phyloP scores from a whole-genome alignment of 2,888 invertebrate genomes.

The Harmothoe impar region DNA sequence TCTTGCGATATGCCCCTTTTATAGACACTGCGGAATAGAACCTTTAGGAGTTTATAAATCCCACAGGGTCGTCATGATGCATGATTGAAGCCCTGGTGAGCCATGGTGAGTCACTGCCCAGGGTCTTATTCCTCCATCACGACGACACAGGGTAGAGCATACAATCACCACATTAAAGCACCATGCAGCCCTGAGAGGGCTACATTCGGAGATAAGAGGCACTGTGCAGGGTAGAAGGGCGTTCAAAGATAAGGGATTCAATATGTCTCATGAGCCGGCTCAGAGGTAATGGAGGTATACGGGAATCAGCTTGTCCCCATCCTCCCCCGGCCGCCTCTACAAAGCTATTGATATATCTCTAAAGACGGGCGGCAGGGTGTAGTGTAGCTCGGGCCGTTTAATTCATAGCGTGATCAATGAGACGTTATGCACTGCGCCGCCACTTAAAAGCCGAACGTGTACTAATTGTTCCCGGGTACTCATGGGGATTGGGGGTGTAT shows the following conservation, averaged over 20 bases:
- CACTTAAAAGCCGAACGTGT: not conserved
- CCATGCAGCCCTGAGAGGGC: too few relatives aligned
- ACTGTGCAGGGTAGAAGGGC: not conserved
- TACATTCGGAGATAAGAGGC: too few relatives aligned
- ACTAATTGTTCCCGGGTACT: not conserved
- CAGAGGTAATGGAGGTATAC: not conserved
- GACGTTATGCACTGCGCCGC: not conserved
- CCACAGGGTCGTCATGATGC: too few relatives aligned
- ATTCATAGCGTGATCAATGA: slow-evolving; percentile 12
- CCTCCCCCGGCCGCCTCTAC: not conserved
- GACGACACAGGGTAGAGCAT: too few relatives aligned
- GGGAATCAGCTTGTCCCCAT: not conserved
- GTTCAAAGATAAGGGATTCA: slow-evolving; percentile 5
- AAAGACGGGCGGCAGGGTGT: not conserved
- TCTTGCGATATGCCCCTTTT: too few relatives aligned
- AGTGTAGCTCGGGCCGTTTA: not conserved
- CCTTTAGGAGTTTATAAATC: too few relatives aligned
- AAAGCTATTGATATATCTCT: not conserved
- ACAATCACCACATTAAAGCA: too few relatives aligned
- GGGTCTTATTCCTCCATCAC: too few relatives aligned
- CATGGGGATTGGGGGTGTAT: not conserved
- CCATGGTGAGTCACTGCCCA: too few relatives aligned
- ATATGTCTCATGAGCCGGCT: not conserved
- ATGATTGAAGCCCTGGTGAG: too few relatives aligned
- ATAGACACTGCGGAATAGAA: too few relatives aligned